Conservation (phyloP, 37 sponge, comb jelly and placozoan species). For the Cliona cf. orientalis region DNA sequence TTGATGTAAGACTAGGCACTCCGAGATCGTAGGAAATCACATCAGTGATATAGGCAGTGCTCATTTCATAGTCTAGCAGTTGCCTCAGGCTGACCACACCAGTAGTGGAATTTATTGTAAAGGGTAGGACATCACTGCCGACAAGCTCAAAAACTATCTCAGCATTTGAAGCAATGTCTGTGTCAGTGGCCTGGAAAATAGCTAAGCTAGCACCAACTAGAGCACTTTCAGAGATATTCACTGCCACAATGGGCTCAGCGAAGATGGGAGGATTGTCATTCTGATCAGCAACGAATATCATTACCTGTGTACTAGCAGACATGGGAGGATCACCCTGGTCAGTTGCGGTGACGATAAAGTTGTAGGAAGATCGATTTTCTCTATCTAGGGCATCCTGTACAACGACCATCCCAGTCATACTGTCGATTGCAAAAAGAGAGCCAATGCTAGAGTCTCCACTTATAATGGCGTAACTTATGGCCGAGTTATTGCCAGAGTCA, state of each 20-base stretch:
- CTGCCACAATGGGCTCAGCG: background rate
- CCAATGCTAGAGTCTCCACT: background rate
- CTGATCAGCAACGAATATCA: slow-evolving; percentile 43
- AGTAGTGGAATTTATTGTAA: slow-evolving; percentile 46
- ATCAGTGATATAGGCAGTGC: slow-evolving; percentile 7
- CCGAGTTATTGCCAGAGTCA: slow-evolving; percentile 36
- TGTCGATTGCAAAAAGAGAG: slow-evolving; percentile 27
- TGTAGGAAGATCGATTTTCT: slow-evolving; percentile 27
- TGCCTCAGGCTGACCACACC: slow-evolving; percentile 46
- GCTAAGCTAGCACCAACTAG: slow-evolving; percentile 31
- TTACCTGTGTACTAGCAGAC: slow-evolving; percentile 29
- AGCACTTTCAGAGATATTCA: slow-evolving; percentile 25
- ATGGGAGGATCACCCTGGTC: slow-evolving; percentile 65
- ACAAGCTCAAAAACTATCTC: slow-evolving; percentile 3
- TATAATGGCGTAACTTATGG: slow-evolving; percentile 40
- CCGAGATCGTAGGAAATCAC: slow-evolving; percentile 71
- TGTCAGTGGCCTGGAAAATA: slow-evolving; percentile 48
- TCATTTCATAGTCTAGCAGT: slow-evolving; percentile 61
- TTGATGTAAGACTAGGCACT: slow-evolving; percentile 24
- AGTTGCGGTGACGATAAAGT: slow-evolving; percentile 48
- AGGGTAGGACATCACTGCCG: background rate
- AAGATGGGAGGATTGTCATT: slow-evolving; percentile 82
- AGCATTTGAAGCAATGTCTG: slow-evolving; percentile 57
- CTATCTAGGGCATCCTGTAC: slow-evolving; percentile 21
- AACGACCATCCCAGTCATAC: slow-evolving; percentile 25